Evolutionary conservation across 2,797 vertebrate species (phyloP).

Genomic region (Varecia variegata): DNA sequence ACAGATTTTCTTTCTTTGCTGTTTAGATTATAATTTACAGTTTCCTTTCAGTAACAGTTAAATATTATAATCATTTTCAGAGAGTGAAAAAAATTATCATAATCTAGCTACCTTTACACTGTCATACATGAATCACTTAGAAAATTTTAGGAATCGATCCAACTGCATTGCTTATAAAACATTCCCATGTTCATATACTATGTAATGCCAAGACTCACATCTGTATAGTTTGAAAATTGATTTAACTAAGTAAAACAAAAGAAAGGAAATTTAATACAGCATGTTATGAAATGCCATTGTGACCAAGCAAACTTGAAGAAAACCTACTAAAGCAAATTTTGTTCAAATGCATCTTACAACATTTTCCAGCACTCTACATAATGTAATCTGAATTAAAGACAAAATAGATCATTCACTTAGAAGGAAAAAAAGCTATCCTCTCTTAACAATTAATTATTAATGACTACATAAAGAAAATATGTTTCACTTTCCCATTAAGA

Average conservation of each 20-base stretch:
- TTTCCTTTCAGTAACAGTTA: slow-evolving; percentile 61
- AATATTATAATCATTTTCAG: slow-evolving; percentile 66
- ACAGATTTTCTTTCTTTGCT: slow-evolving; percentile 55
- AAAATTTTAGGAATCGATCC: slow-evolving; percentile 70
- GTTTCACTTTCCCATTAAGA: neutral
- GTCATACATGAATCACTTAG: slow-evolving; percentile 70
- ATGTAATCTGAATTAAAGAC: slow-evolving; percentile 44
- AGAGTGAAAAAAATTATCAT: slow-evolving; percentile 53
- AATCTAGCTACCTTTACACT: slow-evolving; percentile 52
- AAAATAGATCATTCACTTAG: slow-evolving; percentile 7
- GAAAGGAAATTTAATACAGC: slow-evolving; percentile 70
- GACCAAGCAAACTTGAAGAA: slow-evolving; percentile 12
- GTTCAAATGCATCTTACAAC: slow-evolving; percentile 47
- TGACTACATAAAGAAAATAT: slow-evolving; percentile 18
- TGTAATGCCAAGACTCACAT: slow-evolving; percentile 35
- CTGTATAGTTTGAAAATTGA: slow-evolving; percentile 55
- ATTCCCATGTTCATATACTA: slow-evolving; percentile 49
- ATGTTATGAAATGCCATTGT: slow-evolving; percentile 11
- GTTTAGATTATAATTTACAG: slow-evolving; percentile 56
- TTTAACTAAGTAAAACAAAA: slow-evolving; percentile 59
- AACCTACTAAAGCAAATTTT: slow-evolving; percentile 25
- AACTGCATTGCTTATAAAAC: slow-evolving; percentile 66
- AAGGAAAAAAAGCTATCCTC: neutral
- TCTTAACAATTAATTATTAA: slow-evolving; percentile 44
- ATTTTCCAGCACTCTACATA: slow-evolving; percentile 52